A percentile compares a stretch with the other conserved stretches of the same genome.
These are phyloP conservation scores for Mustela erminea DNA, from an alignment of 2,797 vertebrate genomes.

Conservation along the genomic window DNA sequence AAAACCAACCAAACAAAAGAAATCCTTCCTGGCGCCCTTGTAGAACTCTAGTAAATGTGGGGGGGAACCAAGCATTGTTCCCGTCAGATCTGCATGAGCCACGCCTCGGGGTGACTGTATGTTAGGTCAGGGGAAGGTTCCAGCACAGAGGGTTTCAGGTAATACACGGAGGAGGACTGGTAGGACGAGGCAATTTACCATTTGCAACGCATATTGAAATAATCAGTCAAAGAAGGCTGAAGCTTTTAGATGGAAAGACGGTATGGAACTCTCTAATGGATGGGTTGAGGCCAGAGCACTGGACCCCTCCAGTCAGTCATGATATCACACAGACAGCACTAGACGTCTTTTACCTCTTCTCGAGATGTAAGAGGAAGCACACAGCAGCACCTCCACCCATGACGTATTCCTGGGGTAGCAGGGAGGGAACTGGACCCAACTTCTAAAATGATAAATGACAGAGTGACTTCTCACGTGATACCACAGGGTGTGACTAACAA, in stretches of 20 bases:
- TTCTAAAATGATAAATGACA: background rate
- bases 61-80: background rate
- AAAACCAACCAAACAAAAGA: background rate
- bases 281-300: no score
- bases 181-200: background rate
- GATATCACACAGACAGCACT: background rate
- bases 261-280: background rate
- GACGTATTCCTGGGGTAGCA: background rate
- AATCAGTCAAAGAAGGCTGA: background rate
- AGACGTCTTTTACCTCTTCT: background rate
- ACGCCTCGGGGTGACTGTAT: no score
- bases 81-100: background rate
- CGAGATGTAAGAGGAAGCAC: fast-evolving
- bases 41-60: background rate
- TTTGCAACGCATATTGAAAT: background rate
- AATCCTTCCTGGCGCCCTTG: background rate
- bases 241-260: background rate
- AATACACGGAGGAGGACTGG: fast-evolving
- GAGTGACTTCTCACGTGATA: background rate
- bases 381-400: background rate
- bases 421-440: background rate
- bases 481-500: background rate
- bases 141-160: background rate
- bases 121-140: background rate
- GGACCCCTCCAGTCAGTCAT: background rate